Evolutionary conservation across 1,140 invertebrate genomes (phyloP), one percentile per base, ranked within the genome.

Genomic region (Megathymus violae): DNA sequence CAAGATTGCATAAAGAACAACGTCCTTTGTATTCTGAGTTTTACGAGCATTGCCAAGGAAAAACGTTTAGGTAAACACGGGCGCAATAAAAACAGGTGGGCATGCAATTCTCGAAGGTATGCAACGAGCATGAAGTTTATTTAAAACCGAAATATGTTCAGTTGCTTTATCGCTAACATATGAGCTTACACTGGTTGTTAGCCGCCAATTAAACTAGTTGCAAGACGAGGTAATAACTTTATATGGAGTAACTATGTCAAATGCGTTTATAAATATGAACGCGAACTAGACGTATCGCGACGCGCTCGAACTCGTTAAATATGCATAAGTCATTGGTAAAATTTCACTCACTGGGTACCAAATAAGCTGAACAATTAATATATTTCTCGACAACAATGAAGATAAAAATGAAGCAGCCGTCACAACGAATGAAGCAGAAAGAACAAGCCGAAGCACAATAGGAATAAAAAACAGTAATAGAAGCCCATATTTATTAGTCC

Each of bases 401-500:
- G 68, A 76, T 73, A 71, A 72, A 75, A 74, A 76, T 68, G 67
- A 69, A 61, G 46, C 51, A 54, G 67, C 60, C 43, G 62, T 65
- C 48, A 62, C 69, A 80, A 66, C 71, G 69, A 78, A 74, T 75
- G 59, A 73, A 70, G 74, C 71, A 66, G 69, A 80, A 79, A 62
- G 69, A 78, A 71, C 56, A 52, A 76, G 61, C 61, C 67, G 52
- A 71, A 70, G 38, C 69, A 80, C 72, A 80, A 79, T 74, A 74
- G 67, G 64, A 60, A 78, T 67, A 74, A 77, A 58, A 84, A 78
- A 76, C 71, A 74, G 67, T 71, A 78, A 77, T 78, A 78, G 73
- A 76, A 73, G 79, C 72, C 69, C 75, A 76, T 86, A 82, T 86
- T 86, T 81, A 85, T 85, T 76, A 66, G 70, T 71, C 76, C 79